Evolutionary conservation across 2,797 vertebrate genomes (phyloP).

Genomic region (Echeneis naucrates): DNA sequence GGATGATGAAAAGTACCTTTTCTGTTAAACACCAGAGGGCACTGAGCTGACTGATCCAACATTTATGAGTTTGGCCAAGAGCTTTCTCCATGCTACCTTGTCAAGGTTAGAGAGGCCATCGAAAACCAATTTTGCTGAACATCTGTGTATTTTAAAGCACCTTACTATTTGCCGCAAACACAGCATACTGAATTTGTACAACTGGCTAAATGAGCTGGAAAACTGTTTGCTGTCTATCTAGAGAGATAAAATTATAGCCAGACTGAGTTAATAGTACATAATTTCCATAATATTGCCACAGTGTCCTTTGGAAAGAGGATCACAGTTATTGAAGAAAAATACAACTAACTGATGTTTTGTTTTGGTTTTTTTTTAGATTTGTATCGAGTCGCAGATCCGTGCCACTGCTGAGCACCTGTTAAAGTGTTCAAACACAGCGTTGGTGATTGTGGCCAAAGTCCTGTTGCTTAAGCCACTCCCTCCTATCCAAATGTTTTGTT

Average conservation of each 20-base stretch:
- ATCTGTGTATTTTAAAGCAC: slow-evolving; percentile 36
- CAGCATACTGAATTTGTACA: neutral
- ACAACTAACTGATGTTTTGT: too few relatives aligned
- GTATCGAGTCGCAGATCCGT: too few relatives aligned
- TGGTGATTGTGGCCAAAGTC: neutral
- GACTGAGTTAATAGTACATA: neutral
- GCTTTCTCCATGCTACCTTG: slow-evolving; percentile 27
- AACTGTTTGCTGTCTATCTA: neutral
- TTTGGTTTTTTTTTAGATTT: too few relatives aligned
- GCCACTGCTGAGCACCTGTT: neutral
- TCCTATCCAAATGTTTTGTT: neutral
- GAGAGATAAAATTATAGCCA: neutral
- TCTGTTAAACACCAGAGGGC: slow-evolving; percentile 59
- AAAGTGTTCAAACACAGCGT: neutral
- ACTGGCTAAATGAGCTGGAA: slow-evolving; percentile 2
- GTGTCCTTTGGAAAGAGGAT: neutral
- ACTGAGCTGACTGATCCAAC: slow-evolving; percentile 21
- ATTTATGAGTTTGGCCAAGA: slow-evolving; percentile 31
- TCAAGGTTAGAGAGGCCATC: slow-evolving; percentile 47
- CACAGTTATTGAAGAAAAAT: neutral
- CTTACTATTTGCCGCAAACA: neutral
- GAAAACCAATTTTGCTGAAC: slow-evolving; percentile 8
- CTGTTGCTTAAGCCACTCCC: neutral
- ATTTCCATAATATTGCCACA: neutral
- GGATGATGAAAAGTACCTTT: slow-evolving; percentile 9